Base-by-base conservation (phyloP, 2,888 invertebrate genomes). In the Sarcophaga caerulescens region DNA sequence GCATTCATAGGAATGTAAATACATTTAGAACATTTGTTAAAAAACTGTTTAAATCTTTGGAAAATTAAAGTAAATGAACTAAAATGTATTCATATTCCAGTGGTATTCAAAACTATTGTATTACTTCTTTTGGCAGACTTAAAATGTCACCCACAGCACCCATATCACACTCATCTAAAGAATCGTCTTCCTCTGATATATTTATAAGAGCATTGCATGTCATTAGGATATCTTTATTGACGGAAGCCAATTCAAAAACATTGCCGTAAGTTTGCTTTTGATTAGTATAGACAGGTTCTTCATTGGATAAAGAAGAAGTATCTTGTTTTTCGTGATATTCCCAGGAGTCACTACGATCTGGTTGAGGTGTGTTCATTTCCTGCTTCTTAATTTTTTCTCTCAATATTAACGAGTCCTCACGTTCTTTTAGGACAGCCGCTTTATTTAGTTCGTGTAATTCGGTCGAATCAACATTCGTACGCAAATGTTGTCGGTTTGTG, bases 91-190 rank as follows among this genome's bases (percentile, higher is more conserved):
- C n/a, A n/a, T n/a, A n/a, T n/a, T n/a, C n/a, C n/a, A n/a, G n/a
- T n/a, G n/a, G n/a, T n/a, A n/a, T n/a, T n/a, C n/a, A n/a, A n/a
- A 96, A 96, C 92, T 96, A 96, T 91, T 95, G 94, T 71, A 96
- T 95, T n/a, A 96, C 94, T 90, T 96, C 95, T 88, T 89, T 90
- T 0, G 90, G 84, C 4, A 88, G 85, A n/a, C 81, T 74, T 5
- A 85, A 60, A 0, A 71, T 25, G n/a, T 86, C 91, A 0, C 91
- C 92, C 0, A 90, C 90, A 0, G 92, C 91, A 4, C 91, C 89
- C 44, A 84, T 85, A 70, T 74, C 77, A 44, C 14, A 44, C 6
- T 84, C 79, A 65, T 85, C 88, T 10, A 63, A 69, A 2, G 85
- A 85, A 17, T 82, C 85, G 11, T 84, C 85, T 81, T 85, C 81